phyloP scores from a whole-genome alignment of 2,888 invertebrate genomes.

The Limnephilus rhombicus region DNA sequence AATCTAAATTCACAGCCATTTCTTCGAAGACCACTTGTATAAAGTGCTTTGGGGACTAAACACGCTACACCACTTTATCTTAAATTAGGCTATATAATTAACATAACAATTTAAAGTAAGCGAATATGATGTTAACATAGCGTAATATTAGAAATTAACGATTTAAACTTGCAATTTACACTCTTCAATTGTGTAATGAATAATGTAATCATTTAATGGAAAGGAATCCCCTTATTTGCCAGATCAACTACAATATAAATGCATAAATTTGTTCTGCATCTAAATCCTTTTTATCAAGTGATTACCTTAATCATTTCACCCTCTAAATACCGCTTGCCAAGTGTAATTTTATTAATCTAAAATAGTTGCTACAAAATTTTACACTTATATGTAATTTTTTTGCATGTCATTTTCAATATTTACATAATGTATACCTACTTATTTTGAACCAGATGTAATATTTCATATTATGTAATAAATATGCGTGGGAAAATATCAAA shows the following conservation, averaged over 20 bases:
- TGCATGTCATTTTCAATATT: constrained; percentile 44
- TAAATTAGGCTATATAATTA: not conserved
- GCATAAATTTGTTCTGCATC: not conserved
- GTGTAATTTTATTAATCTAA: constrained; percentile 37
- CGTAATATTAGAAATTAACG: not conserved
- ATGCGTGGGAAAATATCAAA: constrained; percentile 38
- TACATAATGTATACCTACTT: constrained; percentile 43
- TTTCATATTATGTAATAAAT: constrained; percentile 52
- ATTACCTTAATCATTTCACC: not conserved
- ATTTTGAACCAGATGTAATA: constrained; percentile 50
- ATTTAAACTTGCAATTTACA: constrained; percentile 34
- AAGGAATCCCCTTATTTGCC: not conserved
- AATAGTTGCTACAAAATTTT: constrained; percentile 40
- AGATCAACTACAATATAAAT: not conserved
- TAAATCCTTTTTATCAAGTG: not conserved
- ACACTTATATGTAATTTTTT: constrained; percentile 23
- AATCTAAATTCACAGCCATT: not conserved
- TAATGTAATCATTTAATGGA: not conserved
- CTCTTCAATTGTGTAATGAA: not conserved
- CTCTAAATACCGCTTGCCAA: constrained; percentile 36
- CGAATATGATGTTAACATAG: not conserved
- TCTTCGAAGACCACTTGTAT: not conserved
- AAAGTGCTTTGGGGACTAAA: not conserved
- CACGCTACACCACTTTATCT: not conserved
- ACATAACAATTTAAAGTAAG: not conserved